A percentile compares a stretch with the other conserved stretches of the same genome.
phyloP scores from a whole-genome alignment of 1,140 invertebrate species.

The Drosophila aff. region DNA sequence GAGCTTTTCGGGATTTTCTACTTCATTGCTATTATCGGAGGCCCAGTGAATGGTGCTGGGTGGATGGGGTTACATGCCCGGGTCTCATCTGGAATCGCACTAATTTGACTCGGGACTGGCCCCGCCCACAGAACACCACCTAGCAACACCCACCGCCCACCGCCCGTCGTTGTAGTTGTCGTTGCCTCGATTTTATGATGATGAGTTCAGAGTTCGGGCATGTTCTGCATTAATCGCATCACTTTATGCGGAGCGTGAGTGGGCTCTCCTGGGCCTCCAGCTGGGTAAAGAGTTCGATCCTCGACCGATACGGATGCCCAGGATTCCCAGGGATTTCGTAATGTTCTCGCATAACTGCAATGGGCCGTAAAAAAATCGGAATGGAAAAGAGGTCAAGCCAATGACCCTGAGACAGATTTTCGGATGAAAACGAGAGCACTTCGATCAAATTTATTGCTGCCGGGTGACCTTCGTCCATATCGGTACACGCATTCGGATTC shows the following conservation, averaged over 20 bases:
- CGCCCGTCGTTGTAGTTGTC: conserved; percentile 44
- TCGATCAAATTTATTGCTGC: conserved; percentile 65
- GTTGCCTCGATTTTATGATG: conserved; percentile 76
- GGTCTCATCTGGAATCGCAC: conserved; percentile 68
- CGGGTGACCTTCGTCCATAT: conserved; percentile 61
- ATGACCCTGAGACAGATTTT: conserved; percentile 52
- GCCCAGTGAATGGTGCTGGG: conserved; percentile 35
- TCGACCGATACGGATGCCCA: conserved; percentile 16
- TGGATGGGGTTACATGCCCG: conserved; percentile 62
- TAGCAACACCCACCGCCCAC: not conserved
- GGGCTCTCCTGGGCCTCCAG: conserved; percentile 15
- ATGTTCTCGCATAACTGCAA: conserved; percentile 52
- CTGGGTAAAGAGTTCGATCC: conserved; percentile 58
- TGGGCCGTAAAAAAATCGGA: conserved; percentile 35
- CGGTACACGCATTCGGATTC: conserved; percentile 39
- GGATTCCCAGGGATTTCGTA: conserved; percentile 63
- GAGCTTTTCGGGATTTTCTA: conserved; percentile 80
- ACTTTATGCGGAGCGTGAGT: conserved; percentile 34
- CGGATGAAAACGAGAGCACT: conserved; percentile 70
- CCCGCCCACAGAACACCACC: conserved; percentile 10
- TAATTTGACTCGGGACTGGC: conserved; percentile 66
- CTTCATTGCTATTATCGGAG: conserved; percentile 78
- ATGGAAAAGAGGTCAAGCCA: conserved; percentile 25
- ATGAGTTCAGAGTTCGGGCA: conserved; percentile 79
- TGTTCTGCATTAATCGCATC: conserved; percentile 76